Percentiles rank a stretch among this genome's conserved stretches.
These are phyloP conservation scores for Tricholaema leucomelas DNA, from an alignment of 2,113 vertebrate genomes.

Conservation along the genomic window DNA sequence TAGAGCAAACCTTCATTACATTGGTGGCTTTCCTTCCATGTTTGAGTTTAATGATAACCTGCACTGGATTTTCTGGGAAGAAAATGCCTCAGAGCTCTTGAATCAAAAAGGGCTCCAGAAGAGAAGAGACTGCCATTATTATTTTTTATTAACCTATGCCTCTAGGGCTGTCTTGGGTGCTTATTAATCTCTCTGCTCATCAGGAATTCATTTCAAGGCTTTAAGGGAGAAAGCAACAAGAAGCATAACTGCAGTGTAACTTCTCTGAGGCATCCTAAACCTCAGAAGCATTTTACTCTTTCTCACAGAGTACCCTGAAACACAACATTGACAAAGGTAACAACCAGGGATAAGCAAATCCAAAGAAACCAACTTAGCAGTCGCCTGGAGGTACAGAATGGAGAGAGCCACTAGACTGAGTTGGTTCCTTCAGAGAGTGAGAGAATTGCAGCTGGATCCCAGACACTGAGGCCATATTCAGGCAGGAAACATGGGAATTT, in stretches of 20 bases:
- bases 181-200: conserved; percentile 20
- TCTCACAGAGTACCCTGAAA: neutral
- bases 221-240: neutral
- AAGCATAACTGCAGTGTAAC: neutral
- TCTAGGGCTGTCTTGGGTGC: neutral
- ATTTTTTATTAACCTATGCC: neutral
- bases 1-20: neutral
- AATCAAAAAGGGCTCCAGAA: neutral
- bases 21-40: neutral
- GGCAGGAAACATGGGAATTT: neutral
- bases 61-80: neutral
- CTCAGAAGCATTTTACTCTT: neutral
- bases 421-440: neutral
- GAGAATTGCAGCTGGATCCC: neutral
- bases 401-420: neutral
- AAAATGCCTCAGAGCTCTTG: conserved; percentile 10
- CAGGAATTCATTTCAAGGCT: conserved; percentile 13
- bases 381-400: neutral
- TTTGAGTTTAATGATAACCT: neutral
- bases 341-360: neutral
- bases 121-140: neutral
- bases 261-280: neutral
- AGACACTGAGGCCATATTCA: neutral
- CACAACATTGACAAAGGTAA: neutral
- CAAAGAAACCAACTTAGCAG: neutral